Conservation (phyloP, 2,888 invertebrate species). For the Baronia brevicornis region DNA sequence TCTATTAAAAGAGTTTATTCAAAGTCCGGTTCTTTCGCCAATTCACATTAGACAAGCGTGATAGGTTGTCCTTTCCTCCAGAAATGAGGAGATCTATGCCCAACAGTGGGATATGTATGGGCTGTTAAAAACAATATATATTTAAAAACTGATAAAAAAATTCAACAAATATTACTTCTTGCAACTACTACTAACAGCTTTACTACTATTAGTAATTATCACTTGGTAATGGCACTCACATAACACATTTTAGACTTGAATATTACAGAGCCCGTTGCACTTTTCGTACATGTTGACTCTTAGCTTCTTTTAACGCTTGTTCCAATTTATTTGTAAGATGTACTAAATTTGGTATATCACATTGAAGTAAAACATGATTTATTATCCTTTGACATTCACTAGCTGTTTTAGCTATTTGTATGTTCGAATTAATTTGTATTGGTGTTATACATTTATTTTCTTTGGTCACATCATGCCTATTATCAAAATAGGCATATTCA, state of each 20-base stretch:
- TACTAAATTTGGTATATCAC: slow-evolving; percentile 73
- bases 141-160: too few species aligned
- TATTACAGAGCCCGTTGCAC: slow-evolving; percentile 62
- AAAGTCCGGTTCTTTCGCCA: too few species aligned
- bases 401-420: slow-evolving; percentile 56
- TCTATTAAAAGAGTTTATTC: too few species aligned
- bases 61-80: too few species aligned
- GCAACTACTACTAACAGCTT: not conserved
- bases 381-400: slow-evolving; percentile 61
- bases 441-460: slow-evolving; percentile 21
- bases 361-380: slow-evolving; percentile 59
- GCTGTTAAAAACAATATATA: too few species aligned
- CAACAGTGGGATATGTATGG: too few species aligned
- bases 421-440: slow-evolving; percentile 36
- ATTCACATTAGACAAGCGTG: too few species aligned
- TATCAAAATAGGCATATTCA: slow-evolving; percentile 20
- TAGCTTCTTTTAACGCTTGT: slow-evolving; percentile 73
- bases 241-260: slow-evolving; percentile 2
- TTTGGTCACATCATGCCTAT: slow-evolving; percentile 5
- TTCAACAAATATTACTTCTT: not conserved
- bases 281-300: slow-evolving; percentile 73
- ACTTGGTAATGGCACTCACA: slow-evolving; percentile 2
- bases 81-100: too few species aligned
- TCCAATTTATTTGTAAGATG: slow-evolving; percentile 72
- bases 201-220: slow-evolving; percentile 1